These are phyloP conservation scores for Cheirogaleus major DNA, from an alignment of 2,797 vertebrate species.

Conservation along the genomic window DNA sequence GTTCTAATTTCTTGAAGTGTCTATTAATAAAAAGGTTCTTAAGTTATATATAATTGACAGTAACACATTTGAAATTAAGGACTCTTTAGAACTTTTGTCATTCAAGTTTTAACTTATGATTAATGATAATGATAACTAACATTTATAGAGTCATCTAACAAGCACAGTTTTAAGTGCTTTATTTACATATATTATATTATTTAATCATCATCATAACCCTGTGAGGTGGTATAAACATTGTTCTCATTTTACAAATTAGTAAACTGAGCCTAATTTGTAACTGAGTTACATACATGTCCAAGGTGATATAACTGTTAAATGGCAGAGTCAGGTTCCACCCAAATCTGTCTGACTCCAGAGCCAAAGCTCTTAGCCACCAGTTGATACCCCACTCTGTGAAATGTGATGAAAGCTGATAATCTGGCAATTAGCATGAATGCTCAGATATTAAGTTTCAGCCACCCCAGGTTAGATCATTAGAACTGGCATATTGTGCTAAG, in stretches of 20 bases:
- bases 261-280: constrained; percentile 20
- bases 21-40: background rate
- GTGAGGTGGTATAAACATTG: background rate
- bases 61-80: background rate
- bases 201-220: background rate
- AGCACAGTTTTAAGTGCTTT: background rate
- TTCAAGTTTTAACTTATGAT: background rate
- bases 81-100: background rate
- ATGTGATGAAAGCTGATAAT: background rate
- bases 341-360: background rate
- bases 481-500: background rate
- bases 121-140: background rate
- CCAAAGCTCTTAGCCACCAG: background rate
- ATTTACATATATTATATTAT: background rate
- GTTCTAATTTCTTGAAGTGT: background rate
- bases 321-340: background rate
- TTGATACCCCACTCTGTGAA: background rate
- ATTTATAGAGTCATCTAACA: background rate
- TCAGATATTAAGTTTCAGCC: background rate
- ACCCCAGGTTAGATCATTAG: background rate
- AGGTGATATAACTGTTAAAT: background rate
- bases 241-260: background rate
- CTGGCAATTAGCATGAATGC: background rate
- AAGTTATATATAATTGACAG: background rate
- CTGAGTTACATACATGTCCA: background rate